A percentile compares a stretch with the other conserved stretches of the same genome.
Evolutionary conservation across 2,113 vertebrate genomes (phyloP).

Genomic region (Lynx canadensis): DNA sequence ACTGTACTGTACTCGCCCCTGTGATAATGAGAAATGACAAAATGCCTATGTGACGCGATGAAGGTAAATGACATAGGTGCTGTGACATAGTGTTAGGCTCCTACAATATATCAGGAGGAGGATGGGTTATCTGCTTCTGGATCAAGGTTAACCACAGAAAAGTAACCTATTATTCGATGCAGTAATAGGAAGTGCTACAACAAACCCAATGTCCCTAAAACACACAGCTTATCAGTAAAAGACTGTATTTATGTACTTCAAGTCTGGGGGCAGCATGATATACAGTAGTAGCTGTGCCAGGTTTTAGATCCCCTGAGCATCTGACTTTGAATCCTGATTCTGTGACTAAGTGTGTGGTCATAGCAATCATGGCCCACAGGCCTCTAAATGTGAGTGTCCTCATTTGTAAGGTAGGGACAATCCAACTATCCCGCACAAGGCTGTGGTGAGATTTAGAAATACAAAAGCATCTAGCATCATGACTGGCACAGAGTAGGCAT

Average conservation of each 20-base stretch:
- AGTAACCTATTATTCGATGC: not conserved
- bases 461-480: not conserved
- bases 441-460: not conserved
- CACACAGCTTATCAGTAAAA: not conserved
- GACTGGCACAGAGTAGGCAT: not conserved
- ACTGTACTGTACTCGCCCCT: not conserved
- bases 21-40: not conserved
- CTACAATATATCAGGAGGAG: not conserved
- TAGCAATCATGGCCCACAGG: accelerated
- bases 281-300: not conserved
- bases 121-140: not conserved
- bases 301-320: not conserved
- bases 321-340: not conserved
- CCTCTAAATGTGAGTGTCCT: not conserved
- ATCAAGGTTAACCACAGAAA: not conserved
- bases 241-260: not conserved
- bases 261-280: not conserved
- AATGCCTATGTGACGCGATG: not conserved
- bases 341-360: not conserved
- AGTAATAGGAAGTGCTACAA: not conserved
- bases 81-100: not conserved
- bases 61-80: not conserved
- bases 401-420: not conserved
- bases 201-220: not conserved
- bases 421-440: not conserved